A percentile compares a stretch with the other conserved stretches of the same genome.
phyloP scores from a whole-genome alignment of 1,140 invertebrate genomes.

The Bathynomus jamesi region DNA sequence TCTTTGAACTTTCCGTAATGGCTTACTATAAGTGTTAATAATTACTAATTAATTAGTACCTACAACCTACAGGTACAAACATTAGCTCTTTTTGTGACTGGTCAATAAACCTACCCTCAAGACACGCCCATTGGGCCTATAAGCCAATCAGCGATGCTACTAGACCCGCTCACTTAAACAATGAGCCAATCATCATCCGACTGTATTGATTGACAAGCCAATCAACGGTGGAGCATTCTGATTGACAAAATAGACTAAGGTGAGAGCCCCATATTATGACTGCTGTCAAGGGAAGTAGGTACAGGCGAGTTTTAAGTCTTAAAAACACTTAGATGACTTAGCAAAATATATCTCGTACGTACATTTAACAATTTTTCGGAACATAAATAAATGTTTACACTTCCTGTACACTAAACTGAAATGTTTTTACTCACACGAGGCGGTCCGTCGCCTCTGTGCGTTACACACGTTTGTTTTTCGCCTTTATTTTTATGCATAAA shows the following conservation, averaged over 20 bases:
- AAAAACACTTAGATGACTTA: neutral
- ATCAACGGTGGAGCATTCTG: neutral
- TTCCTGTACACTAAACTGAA: too few species aligned
- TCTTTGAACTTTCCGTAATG: too few species aligned
- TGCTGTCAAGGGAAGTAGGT: slow-evolving; percentile 7
- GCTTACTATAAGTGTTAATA: too few species aligned
- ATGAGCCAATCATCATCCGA: slow-evolving; percentile 23
- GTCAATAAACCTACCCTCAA: slow-evolving; percentile 24
- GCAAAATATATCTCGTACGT: too few species aligned
- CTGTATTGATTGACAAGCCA: slow-evolving; percentile 27
- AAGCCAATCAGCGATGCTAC: slow-evolving; percentile 21
- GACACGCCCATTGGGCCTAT: slow-evolving; percentile 10
- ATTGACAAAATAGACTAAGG: slow-evolving; percentile 12
- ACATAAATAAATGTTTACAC: too few species aligned
- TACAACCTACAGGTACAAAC: neutral
- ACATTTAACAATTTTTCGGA: too few species aligned
- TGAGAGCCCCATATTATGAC: slow-evolving; percentile 31
- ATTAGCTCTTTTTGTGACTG: slow-evolving; percentile 28
- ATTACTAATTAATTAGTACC: too few species aligned
- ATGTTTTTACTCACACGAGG: too few species aligned
- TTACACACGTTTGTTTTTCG: too few species aligned
- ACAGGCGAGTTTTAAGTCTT: slow-evolving; percentile 18
- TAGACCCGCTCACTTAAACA: slow-evolving; percentile 16
- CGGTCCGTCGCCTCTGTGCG: too few species aligned
- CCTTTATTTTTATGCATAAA: too few species aligned